Base-by-base conservation (phyloP, 2,888 invertebrate species). In the Drosophila gaucha region DNA sequence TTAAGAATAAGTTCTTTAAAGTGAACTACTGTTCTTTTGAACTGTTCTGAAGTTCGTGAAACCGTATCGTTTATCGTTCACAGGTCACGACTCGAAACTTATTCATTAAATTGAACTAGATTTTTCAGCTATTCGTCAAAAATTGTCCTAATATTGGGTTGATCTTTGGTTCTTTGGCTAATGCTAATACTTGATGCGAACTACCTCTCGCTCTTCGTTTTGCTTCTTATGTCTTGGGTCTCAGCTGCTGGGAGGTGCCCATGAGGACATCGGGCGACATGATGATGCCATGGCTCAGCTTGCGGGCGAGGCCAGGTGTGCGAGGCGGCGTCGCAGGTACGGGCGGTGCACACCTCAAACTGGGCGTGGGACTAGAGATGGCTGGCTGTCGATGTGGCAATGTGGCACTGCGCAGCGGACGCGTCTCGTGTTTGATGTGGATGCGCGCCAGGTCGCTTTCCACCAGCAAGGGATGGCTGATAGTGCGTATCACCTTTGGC, bases 221-320 rank as follows among this genome's bases (percentile, higher is more conserved):
- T 28, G 22, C 1, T 28, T 5, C 22, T 54, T 56, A 72, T 38
- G 43, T 52, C 47, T 62, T 67, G 3, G 33, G 6, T 30, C 54
- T 36, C 41, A 54, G 36, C 14, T 65, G 60, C 39, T 51, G 49
- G 24, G 65, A 12, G 26, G 64, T 78, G 67, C 62, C 73, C 67
- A 74, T 71, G 6, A 85, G 62, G 41, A 77, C 74, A 16, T 80
- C 74, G n/a, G 80, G 80, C 3, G 79, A 74, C 80, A 86, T 75
- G 35, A 78, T 85, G 33, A 83, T 67, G n/a, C 78, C 82, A 18
- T 64, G 60, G 31, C 65, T 77, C 4, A 82, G 12, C 41, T 64
- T 72, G 2, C 73, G 69, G 1, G 63, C 80, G 57, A 39, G 16
- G 12, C 78, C 67, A 5, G 79, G 78, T 4, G 76, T 76, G 16